These are phyloP conservation scores for Sanderia malayensis DNA, from an alignment of 30 jellyfish, hydroid and myxozoan species.

Conservation along the genomic window DNA sequence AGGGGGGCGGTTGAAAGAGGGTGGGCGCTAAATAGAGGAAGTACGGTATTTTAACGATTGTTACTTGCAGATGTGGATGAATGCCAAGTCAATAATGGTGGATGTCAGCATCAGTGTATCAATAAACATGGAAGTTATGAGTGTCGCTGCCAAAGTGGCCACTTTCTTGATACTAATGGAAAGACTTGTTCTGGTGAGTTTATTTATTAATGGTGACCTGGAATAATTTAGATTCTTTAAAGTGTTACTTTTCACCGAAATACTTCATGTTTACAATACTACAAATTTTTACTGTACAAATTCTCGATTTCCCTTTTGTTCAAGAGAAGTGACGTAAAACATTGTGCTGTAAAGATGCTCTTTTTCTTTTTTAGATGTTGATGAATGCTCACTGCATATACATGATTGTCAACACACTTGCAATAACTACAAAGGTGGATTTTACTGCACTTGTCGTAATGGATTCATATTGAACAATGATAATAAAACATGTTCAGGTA, in stretches of 20 bases:
- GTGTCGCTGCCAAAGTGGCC: slow-evolving; percentile 56
- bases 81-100: slow-evolving; percentile 46
- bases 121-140: slow-evolving; percentile 44
- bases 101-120: slow-evolving; percentile 49
- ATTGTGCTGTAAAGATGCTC: too few species aligned
- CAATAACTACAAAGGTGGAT: slow-evolving; percentile 55
- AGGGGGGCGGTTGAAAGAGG: too few species aligned
- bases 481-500: slow-evolving; percentile 58
- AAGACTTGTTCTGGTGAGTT: slow-evolving; percentile 81
- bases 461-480: slow-evolving; percentile 39
- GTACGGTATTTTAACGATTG: too few species aligned
- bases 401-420: slow-evolving; percentile 54
- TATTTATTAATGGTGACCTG: too few species aligned
- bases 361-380: slow-evolving; percentile 24
- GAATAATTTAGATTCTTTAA: too few species aligned
- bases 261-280: too few species aligned
- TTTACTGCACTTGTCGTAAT: slow-evolving; percentile 35
- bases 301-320: too few species aligned
- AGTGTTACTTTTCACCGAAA: too few species aligned
- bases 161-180: slow-evolving; percentile 46
- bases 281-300: too few species aligned
- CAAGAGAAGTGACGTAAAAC: too few species aligned
- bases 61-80: slow-evolving; percentile 44
- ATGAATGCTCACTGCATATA: slow-evolving; percentile 12
- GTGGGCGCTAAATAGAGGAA: too few species aligned